Conservation (phyloP, 2,888 invertebrate species). For the Drosophila subsilvestris region DNA sequence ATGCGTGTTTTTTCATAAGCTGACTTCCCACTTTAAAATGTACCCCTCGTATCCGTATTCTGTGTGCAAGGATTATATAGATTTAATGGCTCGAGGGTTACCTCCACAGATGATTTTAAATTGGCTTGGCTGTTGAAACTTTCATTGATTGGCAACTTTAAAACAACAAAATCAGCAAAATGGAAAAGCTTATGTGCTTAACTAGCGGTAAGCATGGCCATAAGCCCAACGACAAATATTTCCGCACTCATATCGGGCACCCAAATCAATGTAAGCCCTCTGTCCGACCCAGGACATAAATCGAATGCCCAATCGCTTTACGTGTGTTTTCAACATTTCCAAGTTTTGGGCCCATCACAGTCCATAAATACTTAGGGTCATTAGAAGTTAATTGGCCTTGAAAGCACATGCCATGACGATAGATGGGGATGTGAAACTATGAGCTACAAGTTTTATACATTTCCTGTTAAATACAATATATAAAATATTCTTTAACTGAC, state of each 20-base stretch:
- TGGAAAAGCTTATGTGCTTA: slow-evolving; percentile 36
- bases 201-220: slow-evolving; percentile 35
- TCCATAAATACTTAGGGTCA: slow-evolving; percentile 44
- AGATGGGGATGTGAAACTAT: neutral
- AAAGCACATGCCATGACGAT: slow-evolving; percentile 28
- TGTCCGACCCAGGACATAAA: slow-evolving; percentile 31
- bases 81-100: slow-evolving; percentile 29
- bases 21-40: slow-evolving; percentile 3
- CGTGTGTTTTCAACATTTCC: slow-evolving; percentile 57
- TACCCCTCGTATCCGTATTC: neutral
- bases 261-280: slow-evolving; percentile 42
- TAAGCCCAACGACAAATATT: slow-evolving; percentile 37
- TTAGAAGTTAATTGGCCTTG: slow-evolving; percentile 47
- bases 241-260: slow-evolving; percentile 23
- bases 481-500: slow-evolving; percentile 2
- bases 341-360: slow-evolving; percentile 29
- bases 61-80: slow-evolving; percentile 26
- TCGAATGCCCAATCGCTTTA: slow-evolving; percentile 42
- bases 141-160: slow-evolving; percentile 41
- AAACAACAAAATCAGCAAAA: slow-evolving; percentile 27
- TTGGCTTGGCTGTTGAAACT: slow-evolving; percentile 1
- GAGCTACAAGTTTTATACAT: slow-evolving; percentile 26
- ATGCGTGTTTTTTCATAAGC: slow-evolving; percentile 7
- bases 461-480: slow-evolving; percentile 22
- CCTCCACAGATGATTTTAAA: slow-evolving; percentile 23